phyloP scores from a whole-genome alignment of 2,797 vertebrate genomes.

The Sardinella longiceps region DNA sequence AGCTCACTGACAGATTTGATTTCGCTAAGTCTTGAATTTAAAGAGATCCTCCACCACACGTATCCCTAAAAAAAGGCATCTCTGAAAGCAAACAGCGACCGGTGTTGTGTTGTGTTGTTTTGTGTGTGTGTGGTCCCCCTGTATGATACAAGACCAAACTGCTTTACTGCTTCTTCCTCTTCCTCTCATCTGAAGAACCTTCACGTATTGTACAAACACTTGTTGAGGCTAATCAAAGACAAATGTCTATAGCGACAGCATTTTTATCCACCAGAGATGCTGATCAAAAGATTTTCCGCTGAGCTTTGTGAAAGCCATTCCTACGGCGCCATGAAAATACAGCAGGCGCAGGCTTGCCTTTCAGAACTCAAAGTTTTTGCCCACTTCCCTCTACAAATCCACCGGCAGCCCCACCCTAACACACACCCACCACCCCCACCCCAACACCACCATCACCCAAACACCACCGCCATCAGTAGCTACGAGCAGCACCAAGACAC shows the following conservation, averaged over 20 bases:
- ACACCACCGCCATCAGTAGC: not conserved
- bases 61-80: not conserved
- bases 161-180: not conserved
- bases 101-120: not conserved
- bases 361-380: not conserved
- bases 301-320: constrained; percentile 15
- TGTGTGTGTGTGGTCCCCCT: too few species aligned
- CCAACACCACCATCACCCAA: not conserved
- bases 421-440: not conserved
- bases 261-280: not conserved
- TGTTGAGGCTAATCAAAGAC: constrained; percentile 19
- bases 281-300: not conserved
- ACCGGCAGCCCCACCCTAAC: not conserved
- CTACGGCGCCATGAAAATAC: not conserved
- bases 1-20: not conserved
- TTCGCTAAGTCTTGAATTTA: not conserved
- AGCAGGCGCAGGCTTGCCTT: not conserved
- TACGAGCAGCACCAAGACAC: not conserved
- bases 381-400: not conserved
- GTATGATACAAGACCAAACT: not conserved
- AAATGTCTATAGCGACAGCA: not conserved
- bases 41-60: not conserved
- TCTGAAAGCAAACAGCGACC: not conserved
- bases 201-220: not conserved
- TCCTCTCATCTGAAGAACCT: not conserved